phyloP scores from a whole-genome alignment of 2,888 invertebrate genomes.

The Marronus borbonicus region DNA sequence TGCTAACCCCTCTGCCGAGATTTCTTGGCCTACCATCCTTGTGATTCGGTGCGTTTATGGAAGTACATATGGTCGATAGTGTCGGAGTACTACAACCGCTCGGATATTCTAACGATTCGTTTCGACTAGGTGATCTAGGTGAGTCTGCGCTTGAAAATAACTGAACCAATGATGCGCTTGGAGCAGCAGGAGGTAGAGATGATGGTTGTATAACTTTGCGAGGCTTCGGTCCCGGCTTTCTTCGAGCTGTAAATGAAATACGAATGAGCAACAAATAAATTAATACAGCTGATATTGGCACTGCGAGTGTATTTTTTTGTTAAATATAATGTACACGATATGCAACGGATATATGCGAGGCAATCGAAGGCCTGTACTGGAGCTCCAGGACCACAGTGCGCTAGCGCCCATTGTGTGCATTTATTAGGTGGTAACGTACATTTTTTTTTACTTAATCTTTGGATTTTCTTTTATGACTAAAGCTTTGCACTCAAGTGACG shows the following conservation, averaged over 20 bases:
- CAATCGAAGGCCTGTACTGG: too few species aligned
- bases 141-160: slow-evolving; percentile 75
- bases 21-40: slow-evolving; percentile 88
- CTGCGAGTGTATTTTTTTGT: too few species aligned
- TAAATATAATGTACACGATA: too few species aligned
- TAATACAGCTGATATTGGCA: too few species aligned
- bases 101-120: slow-evolving; percentile 61
- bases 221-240: slow-evolving; percentile 83
- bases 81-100: slow-evolving; percentile 58
- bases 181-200: slow-evolving; percentile 70
- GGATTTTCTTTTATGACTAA: too few species aligned
- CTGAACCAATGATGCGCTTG: slow-evolving; percentile 73
- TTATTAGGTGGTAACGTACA: too few species aligned
- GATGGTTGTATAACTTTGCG: slow-evolving; percentile 73
- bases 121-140: slow-evolving; percentile 73
- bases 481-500: too few species aligned
- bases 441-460: too few species aligned
- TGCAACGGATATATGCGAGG: too few species aligned
- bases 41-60: slow-evolving; percentile 63
- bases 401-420: too few species aligned
- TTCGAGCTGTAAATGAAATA: slow-evolving; percentile 74
- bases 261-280: too few species aligned
- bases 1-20: slow-evolving; percentile 89
- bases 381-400: too few species aligned
- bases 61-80: slow-evolving; percentile 55